Base-by-base conservation (phyloP, 2,797 vertebrate species). In the Brachymystax lenok region DNA sequence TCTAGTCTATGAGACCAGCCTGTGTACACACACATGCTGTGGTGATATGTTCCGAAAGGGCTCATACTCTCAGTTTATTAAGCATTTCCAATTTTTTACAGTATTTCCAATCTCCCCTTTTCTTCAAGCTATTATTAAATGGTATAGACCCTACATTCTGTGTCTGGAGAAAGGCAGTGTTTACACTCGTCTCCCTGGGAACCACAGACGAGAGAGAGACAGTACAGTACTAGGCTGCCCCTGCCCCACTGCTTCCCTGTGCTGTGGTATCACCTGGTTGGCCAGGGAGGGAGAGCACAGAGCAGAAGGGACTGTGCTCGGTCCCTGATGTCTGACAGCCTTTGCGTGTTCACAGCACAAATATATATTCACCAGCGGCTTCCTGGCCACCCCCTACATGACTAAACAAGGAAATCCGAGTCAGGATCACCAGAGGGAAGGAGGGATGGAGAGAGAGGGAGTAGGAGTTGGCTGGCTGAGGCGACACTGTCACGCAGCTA, bases 401-500 rank as follows among this genome's bases (percentile, higher is more conserved):
- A 59, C 70, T 28, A 73, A 70, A 81, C 71, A 50, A 90, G 86
- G 84, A 86, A 81, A 88, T 84, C 80, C 78, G 84, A 79, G 88
- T 84, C 64, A 5, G 85, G 82, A 87, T 78, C 86, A 75, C 80
- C 81, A 50, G 64, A 82, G 80, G 86, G 84, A 87, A 87, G 87
- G 86, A 80, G 73, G 84, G 83, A 52, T 77, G 81, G 67, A 76
- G 76, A 10, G 56, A 66, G 59, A 63, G 73, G 69, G 64, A 73
- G 30, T 51, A 52, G 46, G 54, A 66, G 24, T 69, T 6, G 51
- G 59, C 30, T 3, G 64, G 19, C 21, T 21, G 54, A 61, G 79
- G 88, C 80, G 78, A 77, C 28, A 52, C 87, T 92, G 93, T 93
- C 93, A 95, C 94, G 93, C 93, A 91, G 94, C 52, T 89, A 80